Evolutionary conservation across 2,113 vertebrate species (phyloP).

Genomic region (Etia nguti): DNA sequence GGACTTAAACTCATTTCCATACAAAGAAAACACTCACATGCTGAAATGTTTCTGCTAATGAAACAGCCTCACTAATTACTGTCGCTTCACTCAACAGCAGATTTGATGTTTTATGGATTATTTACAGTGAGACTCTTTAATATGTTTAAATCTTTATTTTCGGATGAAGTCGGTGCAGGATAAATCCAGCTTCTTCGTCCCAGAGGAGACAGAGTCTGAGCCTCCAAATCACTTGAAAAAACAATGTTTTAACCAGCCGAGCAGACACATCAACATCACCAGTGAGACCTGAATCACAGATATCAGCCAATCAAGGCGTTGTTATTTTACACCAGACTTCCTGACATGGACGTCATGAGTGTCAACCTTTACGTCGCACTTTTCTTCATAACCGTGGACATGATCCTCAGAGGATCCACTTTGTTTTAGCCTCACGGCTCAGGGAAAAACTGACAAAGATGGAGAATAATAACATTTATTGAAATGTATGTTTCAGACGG

Average conservation of each 20-base stretch:
- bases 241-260: neutral
- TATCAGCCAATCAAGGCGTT: neutral
- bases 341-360: neutral
- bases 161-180: neutral
- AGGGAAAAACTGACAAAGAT: too few relatives aligned
- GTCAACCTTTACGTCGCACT: neutral
- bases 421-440: neutral
- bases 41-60: neutral
- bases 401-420: neutral
- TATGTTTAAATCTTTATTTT: neutral
- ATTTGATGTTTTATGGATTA: neutral
- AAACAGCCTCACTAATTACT: neutral
- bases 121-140: neutral
- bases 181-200: neutral
- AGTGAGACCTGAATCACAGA: neutral
- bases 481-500: neutral
- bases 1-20: neutral
- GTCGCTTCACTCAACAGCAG: neutral
- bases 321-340: neutral
- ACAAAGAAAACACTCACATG: neutral
- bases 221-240: neutral
- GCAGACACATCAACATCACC: neutral
- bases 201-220: neutral
- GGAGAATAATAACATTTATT: neutral
- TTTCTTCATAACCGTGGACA: neutral